These are phyloP conservation scores for Ammodytes dubius DNA, from an alignment of 2,113 vertebrate species.

Conservation along the genomic window DNA sequence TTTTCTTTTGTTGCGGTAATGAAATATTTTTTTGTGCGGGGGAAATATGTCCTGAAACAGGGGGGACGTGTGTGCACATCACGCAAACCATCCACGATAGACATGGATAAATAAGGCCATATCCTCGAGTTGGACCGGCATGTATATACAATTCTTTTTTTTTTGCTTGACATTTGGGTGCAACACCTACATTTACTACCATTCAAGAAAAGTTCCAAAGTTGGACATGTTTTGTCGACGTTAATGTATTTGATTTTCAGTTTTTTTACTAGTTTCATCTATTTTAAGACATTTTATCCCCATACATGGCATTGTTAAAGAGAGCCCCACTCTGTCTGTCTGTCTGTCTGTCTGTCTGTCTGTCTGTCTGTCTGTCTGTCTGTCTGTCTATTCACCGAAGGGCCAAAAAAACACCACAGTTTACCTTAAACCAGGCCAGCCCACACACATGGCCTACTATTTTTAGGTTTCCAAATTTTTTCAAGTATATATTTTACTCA, in stretches of 20 bases:
- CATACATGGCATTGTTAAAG: no score
- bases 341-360: no score
- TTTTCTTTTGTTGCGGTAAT: slow-evolving; percentile 88
- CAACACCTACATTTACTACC: slow-evolving; percentile 42
- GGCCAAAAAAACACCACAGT: slow-evolving; percentile 46
- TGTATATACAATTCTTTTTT: slow-evolving; percentile 18
- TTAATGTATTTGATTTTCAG: no score
- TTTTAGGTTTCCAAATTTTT: no score
- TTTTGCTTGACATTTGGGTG: slow-evolving; percentile 51
- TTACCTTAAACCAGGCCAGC: no score
- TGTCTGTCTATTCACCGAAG: slow-evolving; percentile 9
- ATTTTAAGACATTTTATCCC: no score
- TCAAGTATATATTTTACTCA: no score
- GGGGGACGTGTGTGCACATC: slow-evolving; percentile 45
- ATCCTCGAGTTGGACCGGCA: slow-evolving; percentile 26
- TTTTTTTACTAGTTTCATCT: no score
- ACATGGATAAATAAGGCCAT: slow-evolving; percentile 41
- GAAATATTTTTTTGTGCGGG: slow-evolving; percentile 83
- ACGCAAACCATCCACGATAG: slow-evolving; percentile 40
- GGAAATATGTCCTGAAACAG: slow-evolving; percentile 77
- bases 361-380: background rate
- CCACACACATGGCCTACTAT: no score
- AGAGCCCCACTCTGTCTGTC: no score
- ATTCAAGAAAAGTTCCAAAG: slow-evolving; percentile 44
- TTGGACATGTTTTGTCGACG: slow-evolving; percentile 27